A percentile compares a stretch with the other conserved stretches of the same genome.
phyloP scores from a whole-genome alignment of 2,888 invertebrate species.

The Euphydryas editha region DNA sequence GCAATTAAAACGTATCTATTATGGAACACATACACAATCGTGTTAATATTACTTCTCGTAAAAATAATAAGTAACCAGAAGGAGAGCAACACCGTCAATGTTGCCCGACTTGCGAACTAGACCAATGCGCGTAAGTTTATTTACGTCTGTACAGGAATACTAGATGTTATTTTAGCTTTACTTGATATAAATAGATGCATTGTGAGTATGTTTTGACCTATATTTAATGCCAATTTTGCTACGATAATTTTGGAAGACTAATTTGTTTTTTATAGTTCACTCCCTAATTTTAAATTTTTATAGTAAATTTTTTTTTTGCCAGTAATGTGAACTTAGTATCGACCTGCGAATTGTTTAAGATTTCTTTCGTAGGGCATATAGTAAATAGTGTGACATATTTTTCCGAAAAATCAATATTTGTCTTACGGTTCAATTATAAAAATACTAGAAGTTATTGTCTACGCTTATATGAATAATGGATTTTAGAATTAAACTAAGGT shows the following conservation, averaged over 20 bases:
- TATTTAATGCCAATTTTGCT: constrained; percentile 68
- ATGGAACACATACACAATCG: too few relatives aligned
- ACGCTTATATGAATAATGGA: too few relatives aligned
- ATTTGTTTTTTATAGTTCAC: constrained; percentile 23
- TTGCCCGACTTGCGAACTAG: constrained; percentile 20
- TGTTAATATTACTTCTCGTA: constrained; percentile 4
- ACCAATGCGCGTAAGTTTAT: constrained; percentile 54
- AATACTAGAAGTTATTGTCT: constrained; percentile 14
- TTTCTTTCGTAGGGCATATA: too few relatives aligned
- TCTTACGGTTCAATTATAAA: constrained; percentile 4
- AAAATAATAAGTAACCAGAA: constrained; percentile 17
- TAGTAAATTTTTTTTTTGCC: neutral
- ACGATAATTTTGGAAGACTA: constrained; percentile 37
- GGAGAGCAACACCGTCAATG: constrained; percentile 20
- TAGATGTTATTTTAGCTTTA: constrained; percentile 72
- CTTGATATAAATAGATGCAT: constrained; percentile 77
- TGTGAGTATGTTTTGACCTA: constrained; percentile 71
- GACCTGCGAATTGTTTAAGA: neutral
- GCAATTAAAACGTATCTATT: too few relatives aligned
- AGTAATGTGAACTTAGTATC: neutral
- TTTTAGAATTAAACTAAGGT: too few relatives aligned
- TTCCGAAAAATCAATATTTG: neutral
- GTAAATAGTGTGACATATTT: neutral
- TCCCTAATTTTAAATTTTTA: constrained; percentile 4
- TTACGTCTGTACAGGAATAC: constrained; percentile 77